These are phyloP conservation scores for Atethmia centrago DNA, from an alignment of 2,888 invertebrate genomes.

Conservation along the genomic window DNA sequence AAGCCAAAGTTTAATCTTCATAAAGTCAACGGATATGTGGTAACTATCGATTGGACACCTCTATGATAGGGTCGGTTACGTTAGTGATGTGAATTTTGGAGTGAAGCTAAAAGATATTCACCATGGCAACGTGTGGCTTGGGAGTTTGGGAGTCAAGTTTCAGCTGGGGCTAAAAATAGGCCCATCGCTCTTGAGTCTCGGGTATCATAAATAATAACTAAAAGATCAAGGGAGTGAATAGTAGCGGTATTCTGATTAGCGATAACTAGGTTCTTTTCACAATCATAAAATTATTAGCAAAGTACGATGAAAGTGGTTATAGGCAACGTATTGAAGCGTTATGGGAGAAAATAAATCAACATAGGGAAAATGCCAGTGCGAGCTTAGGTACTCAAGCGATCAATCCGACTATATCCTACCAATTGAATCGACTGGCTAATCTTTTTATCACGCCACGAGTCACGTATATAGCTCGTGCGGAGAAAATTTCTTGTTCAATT, in stretches of 20 bases:
- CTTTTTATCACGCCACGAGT: neutral
- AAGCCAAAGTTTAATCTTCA: constrained; percentile 57
- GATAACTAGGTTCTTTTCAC: neutral
- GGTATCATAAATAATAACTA: constrained; percentile 11
- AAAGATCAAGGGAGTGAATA: neutral
- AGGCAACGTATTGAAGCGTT: neutral
- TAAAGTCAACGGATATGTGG: constrained; percentile 53
- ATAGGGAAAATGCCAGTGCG: neutral
- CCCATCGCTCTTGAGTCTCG: constrained; percentile 9
- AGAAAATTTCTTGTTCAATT: neutral
- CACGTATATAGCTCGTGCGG: constrained; percentile 6
- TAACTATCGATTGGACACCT: constrained; percentile 44
- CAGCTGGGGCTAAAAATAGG: constrained; percentile 10
- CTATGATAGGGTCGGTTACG: constrained; percentile 25
- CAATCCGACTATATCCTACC: neutral
- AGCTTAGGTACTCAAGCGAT: neutral
- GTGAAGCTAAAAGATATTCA: constrained; percentile 18
- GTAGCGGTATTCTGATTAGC: neutral
- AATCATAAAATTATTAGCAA: neutral
- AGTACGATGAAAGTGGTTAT: neutral
- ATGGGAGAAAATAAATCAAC: neutral
- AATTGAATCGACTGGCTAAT: neutral
- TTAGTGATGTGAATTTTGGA: constrained; percentile 33
- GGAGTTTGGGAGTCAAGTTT: constrained; percentile 13
- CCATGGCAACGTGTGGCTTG: constrained; percentile 13